Conservation (phyloP, 1,140 invertebrate species). For the Euura saliciscinereae region DNA sequence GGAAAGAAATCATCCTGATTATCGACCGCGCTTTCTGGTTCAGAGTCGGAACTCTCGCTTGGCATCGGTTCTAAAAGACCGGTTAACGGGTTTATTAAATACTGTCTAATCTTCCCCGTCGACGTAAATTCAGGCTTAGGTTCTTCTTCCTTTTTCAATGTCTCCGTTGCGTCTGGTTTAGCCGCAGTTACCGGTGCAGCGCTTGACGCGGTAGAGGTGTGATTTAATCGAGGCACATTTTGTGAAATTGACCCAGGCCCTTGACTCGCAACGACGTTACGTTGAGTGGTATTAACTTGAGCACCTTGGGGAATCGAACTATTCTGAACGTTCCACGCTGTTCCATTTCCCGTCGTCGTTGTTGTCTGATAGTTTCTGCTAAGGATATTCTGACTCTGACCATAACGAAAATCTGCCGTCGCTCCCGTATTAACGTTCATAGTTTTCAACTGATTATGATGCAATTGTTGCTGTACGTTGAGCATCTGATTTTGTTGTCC, state of each 20-base stretch:
- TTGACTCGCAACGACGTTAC: conserved; percentile 33
- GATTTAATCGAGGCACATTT: conserved; percentile 27
- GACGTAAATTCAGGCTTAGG: conserved; percentile 57
- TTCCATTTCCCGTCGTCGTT: conserved; percentile 34
- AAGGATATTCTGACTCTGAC: conserved; percentile 57
- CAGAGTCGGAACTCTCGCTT: conserved; percentile 65
- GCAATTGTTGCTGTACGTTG: conserved; percentile 55
- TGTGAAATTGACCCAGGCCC: conserved; percentile 44
- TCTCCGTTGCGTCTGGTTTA: conserved; percentile 28
- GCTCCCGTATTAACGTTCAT: conserved; percentile 52
- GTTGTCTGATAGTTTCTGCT: conserved; percentile 51
- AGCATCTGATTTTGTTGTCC: conserved; percentile 45
- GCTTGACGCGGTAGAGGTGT: conserved; percentile 23
- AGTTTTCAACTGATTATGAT: conserved; percentile 57
- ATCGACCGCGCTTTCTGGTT: conserved; percentile 58
- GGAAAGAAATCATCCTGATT: conserved; percentile 64
- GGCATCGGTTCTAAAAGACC: conserved; percentile 84
- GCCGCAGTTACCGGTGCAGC: conserved; percentile 21
- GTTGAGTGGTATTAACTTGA: conserved; percentile 36
- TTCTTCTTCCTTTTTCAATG: conserved; percentile 33
- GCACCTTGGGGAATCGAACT: conserved; percentile 42
- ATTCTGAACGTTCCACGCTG: conserved; percentile 43
- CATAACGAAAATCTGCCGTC: conserved; percentile 57
- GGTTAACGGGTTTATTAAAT: conserved; percentile 87
- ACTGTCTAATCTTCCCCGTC: conserved; percentile 69